A percentile compares a stretch with the other conserved stretches of the same genome.
Conservation (phyloP, 2,797 vertebrate species). For the Gymnothorax reevesii region DNA sequence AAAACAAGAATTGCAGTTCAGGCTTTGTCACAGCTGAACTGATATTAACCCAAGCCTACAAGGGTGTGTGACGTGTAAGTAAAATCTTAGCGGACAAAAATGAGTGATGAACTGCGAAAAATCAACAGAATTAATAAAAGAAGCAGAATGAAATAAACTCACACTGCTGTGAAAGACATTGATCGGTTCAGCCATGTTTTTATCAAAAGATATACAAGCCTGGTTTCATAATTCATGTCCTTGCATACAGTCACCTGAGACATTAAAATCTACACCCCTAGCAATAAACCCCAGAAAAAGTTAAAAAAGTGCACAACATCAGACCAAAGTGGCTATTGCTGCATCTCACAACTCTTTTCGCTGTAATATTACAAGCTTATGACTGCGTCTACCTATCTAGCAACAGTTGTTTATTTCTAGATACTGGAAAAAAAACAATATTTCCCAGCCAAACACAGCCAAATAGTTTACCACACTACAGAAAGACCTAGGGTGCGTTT, state of each 20-base stretch:
- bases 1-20: constrained; percentile 27
- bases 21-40: constrained; percentile 24
- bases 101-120: neutral
- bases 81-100: neutral
- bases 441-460: too few species aligned
- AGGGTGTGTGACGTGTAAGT: constrained; percentile 6
- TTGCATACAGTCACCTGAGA: neutral
- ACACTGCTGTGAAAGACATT: neutral
- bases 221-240: neutral
- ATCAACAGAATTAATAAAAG: neutral
- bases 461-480: too few species aligned
- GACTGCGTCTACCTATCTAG: too few species aligned
- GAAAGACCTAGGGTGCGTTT: too few species aligned
- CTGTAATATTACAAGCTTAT: too few species aligned
- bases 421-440: too few species aligned
- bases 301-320: too few species aligned
- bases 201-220: neutral
- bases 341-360: too few species aligned
- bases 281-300: too few species aligned
- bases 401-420: too few species aligned
- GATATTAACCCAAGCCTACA: constrained; percentile 19
- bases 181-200: neutral
- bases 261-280: neutral
- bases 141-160: neutral
- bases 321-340: too few species aligned